phyloP scores from a whole-genome alignment of 2,113 vertebrate species.

The Syngnathus floridae region DNA sequence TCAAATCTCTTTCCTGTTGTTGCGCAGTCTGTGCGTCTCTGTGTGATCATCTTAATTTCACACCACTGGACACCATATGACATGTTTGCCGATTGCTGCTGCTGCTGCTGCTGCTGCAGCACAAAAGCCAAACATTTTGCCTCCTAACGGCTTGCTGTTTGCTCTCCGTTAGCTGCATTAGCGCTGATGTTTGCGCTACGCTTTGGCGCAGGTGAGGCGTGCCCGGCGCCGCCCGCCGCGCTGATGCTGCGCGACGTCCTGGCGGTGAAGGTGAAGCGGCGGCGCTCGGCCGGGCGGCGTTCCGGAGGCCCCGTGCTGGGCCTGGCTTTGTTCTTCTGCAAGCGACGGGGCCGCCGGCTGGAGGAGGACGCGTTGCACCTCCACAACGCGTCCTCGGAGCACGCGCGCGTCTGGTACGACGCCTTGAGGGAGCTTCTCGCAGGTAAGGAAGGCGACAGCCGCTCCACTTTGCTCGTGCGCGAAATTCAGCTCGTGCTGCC shows the following conservation, averaged over 20 bases:
- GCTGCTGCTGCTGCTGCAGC: no score
- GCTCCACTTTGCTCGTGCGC: no score
- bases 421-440: conserved; percentile 45
- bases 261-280: conserved; percentile 59
- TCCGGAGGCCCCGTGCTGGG: conserved; percentile 55
- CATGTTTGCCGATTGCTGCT: neutral
- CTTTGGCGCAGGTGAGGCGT: conserved; percentile 22
- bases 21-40: conserved; percentile 23
- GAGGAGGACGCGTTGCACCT: conserved; percentile 51
- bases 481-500: no score
- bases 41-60: neutral
- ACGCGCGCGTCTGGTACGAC: conserved; percentile 56
- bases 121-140: no score
- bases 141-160: no score
- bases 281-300: conserved; percentile 43
- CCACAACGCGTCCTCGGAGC: conserved; percentile 55
- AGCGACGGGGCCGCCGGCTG: conserved; percentile 37
- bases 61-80: neutral
- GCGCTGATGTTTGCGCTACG: neutral
- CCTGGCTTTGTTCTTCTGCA: conserved; percentile 49
- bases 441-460: conserved; percentile 36
- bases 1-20: conserved; percentile 38
- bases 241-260: conserved; percentile 50
- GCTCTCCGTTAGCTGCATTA: no score
- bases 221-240: conserved; percentile 16